Percentiles rank a stretch among this genome's conserved stretches.
phyloP scores from a whole-genome alignment of 2,888 invertebrate species.

The Tenthredo livida region DNA sequence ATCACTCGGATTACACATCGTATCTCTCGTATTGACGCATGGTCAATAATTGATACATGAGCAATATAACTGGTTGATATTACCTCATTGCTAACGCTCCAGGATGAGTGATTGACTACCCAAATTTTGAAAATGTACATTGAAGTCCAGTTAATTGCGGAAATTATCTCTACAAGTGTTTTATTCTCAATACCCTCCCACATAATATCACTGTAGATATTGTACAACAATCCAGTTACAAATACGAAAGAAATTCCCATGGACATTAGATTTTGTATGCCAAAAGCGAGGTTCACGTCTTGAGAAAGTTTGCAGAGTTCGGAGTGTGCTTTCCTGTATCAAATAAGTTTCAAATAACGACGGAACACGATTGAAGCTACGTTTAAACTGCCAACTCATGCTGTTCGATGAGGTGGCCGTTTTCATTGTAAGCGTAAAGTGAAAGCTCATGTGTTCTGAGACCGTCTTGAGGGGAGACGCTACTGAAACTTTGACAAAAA shows the following conservation, averaged over 20 bases:
- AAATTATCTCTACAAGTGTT: background rate
- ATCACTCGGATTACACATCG: background rate
- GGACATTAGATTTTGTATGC: constrained; percentile 33
- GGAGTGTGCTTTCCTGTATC: constrained; percentile 24
- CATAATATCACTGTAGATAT: background rate
- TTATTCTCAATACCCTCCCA: background rate
- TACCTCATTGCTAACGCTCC: background rate
- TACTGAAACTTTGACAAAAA: too few relatives aligned
- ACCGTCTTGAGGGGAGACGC: too few relatives aligned
- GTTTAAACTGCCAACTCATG: background rate
- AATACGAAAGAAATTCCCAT: background rate
- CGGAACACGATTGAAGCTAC: background rate
- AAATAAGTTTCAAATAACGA: background rate
- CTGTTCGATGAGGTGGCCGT: background rate
- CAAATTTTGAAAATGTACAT: background rate
- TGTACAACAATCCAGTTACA: background rate
- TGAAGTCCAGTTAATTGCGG: background rate
- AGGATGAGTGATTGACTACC: background rate
- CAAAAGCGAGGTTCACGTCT: background rate
- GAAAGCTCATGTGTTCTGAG: too few relatives aligned
- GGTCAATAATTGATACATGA: background rate
- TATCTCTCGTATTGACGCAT: background rate
- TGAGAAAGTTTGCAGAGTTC: constrained; percentile 31
- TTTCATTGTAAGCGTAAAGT: background rate
- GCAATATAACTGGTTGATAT: background rate